Base-by-base conservation (phyloP, 2,113 vertebrate species). In the Engystomops pustulosus region DNA sequence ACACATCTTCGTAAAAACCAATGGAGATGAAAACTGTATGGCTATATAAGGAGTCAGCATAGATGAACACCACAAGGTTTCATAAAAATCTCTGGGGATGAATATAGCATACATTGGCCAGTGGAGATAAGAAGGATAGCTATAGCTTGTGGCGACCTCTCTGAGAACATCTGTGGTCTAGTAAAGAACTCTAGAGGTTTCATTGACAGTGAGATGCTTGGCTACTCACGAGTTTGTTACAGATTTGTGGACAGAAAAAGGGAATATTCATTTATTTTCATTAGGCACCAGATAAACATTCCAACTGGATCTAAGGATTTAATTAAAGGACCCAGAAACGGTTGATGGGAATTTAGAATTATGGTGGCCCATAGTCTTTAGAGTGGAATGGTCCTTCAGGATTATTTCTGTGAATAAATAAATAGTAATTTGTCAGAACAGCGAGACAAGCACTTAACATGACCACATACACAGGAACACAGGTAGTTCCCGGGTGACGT, bases 21-120 rank as follows among this genome's bases (percentile, higher is more conserved):
- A 47, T 74, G 70, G 25, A 49, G 70, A 47, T 49, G 70, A 74
- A 70, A 74, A 74, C 70, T 49, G 70, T 27, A 49, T 49, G 25
- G 70, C 25, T 74, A 17, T 74, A 74, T 49, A 74, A 49, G 44
- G 41, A 47, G 25, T 23, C 41, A 32, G 41, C 45, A 30, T 5
- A 30, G 23, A 74, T 49, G 41, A 47, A 49, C 49, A 47, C 69
- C 38, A 17, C 68, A 72, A 72, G 23, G 5, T 14, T 45, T 47
- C 27, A 25, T 15, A 6, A 47, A 72, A 45, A 44, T 44, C 69
- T 17, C 23, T 27, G 44, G 41, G 70, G 70, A 30, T 74, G 2
- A 30, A 74, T 74, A 15, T 7, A 65, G 18, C 3, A 65, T 65
- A 47, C 12, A 27, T 1, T n/a, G 23, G n/a, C 36, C 36, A 15